These are phyloP conservation scores for Stegana nigrithorax DNA, from an alignment of 2,888 invertebrate species.

Conservation along the genomic window DNA sequence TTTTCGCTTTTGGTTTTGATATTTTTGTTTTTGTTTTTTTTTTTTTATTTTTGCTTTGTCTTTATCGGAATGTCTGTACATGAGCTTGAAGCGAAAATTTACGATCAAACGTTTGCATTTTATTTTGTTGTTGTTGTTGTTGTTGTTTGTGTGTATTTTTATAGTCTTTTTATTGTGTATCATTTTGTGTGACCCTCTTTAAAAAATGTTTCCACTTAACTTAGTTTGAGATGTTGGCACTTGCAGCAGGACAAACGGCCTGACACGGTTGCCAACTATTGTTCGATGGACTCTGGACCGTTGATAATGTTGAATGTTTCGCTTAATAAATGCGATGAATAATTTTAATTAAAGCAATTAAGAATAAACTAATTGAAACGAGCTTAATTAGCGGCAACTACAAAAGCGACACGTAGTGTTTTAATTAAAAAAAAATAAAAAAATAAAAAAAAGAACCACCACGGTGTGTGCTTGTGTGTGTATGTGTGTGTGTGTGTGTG, in stretches of 20 bases:
- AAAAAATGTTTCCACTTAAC: background rate
- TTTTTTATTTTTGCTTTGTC: background rate
- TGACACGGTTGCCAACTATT: too few species aligned
- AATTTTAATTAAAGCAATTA: background rate
- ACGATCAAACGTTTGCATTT: background rate
- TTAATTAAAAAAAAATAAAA: background rate
- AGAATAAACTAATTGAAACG: background rate
- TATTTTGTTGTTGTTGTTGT: background rate
- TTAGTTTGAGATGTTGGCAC: background rate
- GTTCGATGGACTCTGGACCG: too few species aligned
- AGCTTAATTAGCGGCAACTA: background rate
- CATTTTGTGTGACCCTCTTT: background rate
- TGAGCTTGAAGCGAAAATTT: background rate
- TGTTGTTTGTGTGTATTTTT: background rate
- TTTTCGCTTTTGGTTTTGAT: background rate
- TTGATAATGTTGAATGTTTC: too few species aligned
- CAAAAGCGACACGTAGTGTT: background rate
- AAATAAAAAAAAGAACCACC: too few species aligned
- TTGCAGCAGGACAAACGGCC: background rate
- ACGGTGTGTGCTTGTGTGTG: too few species aligned
- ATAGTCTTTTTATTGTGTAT: background rate
- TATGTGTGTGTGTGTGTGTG: too few species aligned
- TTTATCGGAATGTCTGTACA: background rate
- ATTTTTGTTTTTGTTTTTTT: background rate
- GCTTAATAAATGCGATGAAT: background rate